These are phyloP conservation scores for Microcaecilia unicolor DNA, from an alignment of 2,797 vertebrate genomes.

Conservation along the genomic window DNA sequence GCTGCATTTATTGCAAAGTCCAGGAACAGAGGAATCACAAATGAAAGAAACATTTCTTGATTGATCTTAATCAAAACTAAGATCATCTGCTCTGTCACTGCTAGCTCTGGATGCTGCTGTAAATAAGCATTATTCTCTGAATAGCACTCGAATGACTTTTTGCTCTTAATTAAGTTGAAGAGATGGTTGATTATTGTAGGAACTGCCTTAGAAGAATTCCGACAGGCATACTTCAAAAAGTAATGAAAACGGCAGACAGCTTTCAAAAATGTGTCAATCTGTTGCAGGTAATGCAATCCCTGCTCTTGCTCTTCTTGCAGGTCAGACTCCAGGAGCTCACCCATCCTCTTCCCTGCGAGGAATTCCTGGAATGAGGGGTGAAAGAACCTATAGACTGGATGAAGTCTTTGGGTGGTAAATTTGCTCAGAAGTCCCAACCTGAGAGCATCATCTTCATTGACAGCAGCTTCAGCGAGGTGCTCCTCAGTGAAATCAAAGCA, in stretches of 20 bases:
- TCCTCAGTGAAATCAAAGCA: slow-evolving; percentile 24
- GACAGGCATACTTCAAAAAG: slow-evolving; percentile 13
- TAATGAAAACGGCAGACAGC: not conserved
- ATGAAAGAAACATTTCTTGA: not conserved
- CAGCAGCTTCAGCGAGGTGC: slow-evolving; percentile 19
- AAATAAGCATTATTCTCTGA: not conserved
- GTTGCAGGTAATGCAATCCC: slow-evolving; percentile 25
- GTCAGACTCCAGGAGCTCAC: slow-evolving; percentile 23
- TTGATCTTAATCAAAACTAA: not conserved
- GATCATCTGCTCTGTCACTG: not conserved
- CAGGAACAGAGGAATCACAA: not conserved
- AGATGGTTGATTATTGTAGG: slow-evolving; percentile 27
- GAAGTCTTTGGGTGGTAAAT: slow-evolving; percentile 36
- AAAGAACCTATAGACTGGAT: slow-evolving; percentile 27
- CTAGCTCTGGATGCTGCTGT: not conserved
- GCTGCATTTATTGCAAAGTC: not conserved
- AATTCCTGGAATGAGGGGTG: slow-evolving; percentile 35
- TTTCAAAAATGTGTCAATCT: slow-evolving; percentile 23
- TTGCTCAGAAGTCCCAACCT: slow-evolving; percentile 26
- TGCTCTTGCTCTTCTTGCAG: slow-evolving; percentile 6
- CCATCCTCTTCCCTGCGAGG: slow-evolving; percentile 26
- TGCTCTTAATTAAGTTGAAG: slow-evolving; percentile 13
- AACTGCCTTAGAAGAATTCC: slow-evolving; percentile 13
- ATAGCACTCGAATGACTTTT: slow-evolving; percentile 6
- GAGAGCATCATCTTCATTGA: slow-evolving; percentile 13